Base-by-base conservation (phyloP, 2,888 invertebrate genomes). In the Agriopis leucophaearia region DNA sequence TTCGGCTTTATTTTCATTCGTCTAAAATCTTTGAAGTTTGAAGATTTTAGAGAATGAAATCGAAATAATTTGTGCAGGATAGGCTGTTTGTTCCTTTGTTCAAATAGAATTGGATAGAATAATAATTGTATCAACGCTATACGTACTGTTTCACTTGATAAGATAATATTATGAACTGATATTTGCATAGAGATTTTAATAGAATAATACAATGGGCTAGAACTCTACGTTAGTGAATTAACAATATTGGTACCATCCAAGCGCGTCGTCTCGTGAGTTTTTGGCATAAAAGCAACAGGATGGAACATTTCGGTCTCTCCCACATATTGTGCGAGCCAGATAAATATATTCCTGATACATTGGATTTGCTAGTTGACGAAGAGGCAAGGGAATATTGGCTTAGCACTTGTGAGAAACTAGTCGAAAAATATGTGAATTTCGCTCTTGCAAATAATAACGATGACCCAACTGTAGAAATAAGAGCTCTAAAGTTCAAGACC, bases 351-450 rank as follows among this genome's bases (percentile, higher is more conserved):
- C 98, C 99, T 0, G 99, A 99, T 88, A 98, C 98, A 40, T 96
- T 98, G 74, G 98, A 99, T 91, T 95, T 99, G 66, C 96, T 97
- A 70, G 95, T 95, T 79, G 98, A 99, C 87, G 94, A 95, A 74
- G 97, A 97, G 84, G 99, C 99, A 13, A 95, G 97, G 85, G 96
- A 94, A 76, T 99, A 99, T 89, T 99, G 99, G 99, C 95, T 99
- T 55, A 95, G 96, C 72, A 98, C 98, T 87, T 97, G 99, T 85
- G 97, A 97, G 85, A 96, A 96, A 74, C 96, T 98, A 78, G 96
- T 97, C 15, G 96, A 96, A 75, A 98, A 97, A 92, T 98, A 97
- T 91, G 96, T 97, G 35, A 95, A 95, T 74, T 96, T 97, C 87
- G 99, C 99, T 0, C 95, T 97, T 58, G 94, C 95, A 56, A 97